Base-by-base conservation (phyloP, 2,888 invertebrate species). In the Hydrotaea cyrtoneurina region DNA sequence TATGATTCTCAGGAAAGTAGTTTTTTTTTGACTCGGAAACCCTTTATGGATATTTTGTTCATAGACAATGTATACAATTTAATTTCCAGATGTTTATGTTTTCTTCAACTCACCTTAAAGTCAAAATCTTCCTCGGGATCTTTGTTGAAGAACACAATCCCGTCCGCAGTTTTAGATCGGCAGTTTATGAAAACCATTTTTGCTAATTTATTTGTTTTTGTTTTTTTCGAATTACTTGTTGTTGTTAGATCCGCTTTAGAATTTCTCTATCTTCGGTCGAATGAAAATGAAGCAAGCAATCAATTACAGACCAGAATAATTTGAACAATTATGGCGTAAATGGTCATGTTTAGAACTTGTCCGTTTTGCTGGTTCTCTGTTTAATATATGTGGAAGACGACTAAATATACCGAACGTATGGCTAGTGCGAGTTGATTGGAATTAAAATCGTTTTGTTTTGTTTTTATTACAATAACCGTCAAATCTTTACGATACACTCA, bases 301-400 rank as follows among this genome's bases (percentile, higher is more conserved):
- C 85, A 90, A 86, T 90, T 89, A 36, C 91, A 91, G 87, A 92
- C 89, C 75, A 92, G 86, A 77, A 92, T 92, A 39, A 92, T 92
- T 89, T 92, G 91, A 80, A 92, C 91, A 75, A 92, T 88, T 50
- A 92, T 88, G 66, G 91, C 91, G 89, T 92, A 92, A 86, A 92
- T 88, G 81, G 91, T 92, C 91, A 92, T 92, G 85, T 86, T 90
- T 64, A 78, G 69, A 82, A 80, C 71, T 78, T 31, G 31, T 31
- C n/a, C n/a, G n/a, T 82, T 78, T 46, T 57, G 2, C 55, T 39
- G 10, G 77, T 64, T 43, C 66, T 72, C 36, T 72, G 72, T 69
- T 31, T 72, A 23, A 75, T 50, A 78, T 69, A 43, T 1, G 46
- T 43, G n/a, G n/a, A 15, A 55, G 55, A 11, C 43, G 13, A 43